A percentile compares a stretch with the other conserved stretches of the same genome.
These are phyloP conservation scores for Salvelinus fontinalis DNA, from an alignment of 2,113 vertebrate genomes.

Conservation along the genomic window DNA sequence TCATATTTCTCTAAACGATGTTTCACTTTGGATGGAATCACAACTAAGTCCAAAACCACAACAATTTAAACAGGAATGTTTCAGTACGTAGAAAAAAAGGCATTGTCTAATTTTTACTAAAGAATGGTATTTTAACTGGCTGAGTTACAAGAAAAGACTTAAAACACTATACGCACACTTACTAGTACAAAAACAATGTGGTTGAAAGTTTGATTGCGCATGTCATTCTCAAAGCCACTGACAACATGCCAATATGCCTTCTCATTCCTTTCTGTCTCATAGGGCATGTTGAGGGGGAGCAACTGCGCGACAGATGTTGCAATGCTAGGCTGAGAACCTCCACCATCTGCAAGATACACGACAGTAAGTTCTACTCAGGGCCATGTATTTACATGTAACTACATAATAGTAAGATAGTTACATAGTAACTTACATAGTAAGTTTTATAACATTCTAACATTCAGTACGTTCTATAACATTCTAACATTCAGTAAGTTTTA, in stretches of 20 bases:
- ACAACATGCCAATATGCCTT: conserved; percentile 14
- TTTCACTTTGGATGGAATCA: too few relatives aligned
- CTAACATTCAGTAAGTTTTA: too few relatives aligned
- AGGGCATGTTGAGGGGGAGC: conserved; percentile 50
- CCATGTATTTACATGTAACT: too few relatives aligned
- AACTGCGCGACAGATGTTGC: conserved; percentile 44
- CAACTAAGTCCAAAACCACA: too few relatives aligned
- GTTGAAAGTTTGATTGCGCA: neutral
- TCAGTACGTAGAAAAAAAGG: neutral
- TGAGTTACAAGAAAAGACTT: neutral
- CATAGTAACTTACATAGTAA: too few relatives aligned
- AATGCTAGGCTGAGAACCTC: conserved; percentile 45
- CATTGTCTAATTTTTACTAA: neutral
- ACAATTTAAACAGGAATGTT: too few relatives aligned
- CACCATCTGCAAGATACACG: conserved; percentile 46
- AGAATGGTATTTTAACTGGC: neutral
- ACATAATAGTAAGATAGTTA: too few relatives aligned
- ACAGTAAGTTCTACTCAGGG: conserved; percentile 34
- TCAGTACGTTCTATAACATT: too few relatives aligned
- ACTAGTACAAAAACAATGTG: neutral
- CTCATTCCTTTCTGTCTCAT: conserved; percentile 37
- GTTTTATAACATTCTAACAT: too few relatives aligned
- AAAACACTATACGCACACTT: neutral
- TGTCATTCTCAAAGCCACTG: conserved; percentile 19
- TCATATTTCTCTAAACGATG: too few relatives aligned